These are phyloP conservation scores for Rhagoletis zephyria DNA, from an alignment of 1,140 invertebrate species.

Conservation along the genomic window DNA sequence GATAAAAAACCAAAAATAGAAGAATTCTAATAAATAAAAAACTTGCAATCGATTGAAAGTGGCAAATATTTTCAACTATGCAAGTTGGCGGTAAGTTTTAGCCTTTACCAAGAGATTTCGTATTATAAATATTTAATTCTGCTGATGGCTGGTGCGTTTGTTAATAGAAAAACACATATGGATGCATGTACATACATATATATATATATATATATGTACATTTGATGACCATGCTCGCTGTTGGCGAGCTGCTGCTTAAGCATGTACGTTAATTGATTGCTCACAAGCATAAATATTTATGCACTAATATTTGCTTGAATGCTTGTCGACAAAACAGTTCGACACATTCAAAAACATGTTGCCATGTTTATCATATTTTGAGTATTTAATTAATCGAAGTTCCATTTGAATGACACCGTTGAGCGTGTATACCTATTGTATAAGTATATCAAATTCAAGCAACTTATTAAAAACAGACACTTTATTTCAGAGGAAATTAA, in stretches of 20 bases:
- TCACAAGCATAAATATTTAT: neutral
- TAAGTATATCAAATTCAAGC: neutral
- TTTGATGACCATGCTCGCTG: neutral
- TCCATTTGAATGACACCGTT: neutral
- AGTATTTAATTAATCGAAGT: neutral
- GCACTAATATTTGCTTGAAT: neutral
- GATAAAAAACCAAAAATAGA: neutral
- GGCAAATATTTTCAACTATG: neutral
- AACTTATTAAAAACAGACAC: neutral
- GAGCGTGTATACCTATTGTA: neutral
- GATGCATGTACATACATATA: neutral
- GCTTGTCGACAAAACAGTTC: slow-evolving; percentile 7
- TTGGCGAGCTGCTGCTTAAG: neutral
- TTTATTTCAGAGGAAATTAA: slow-evolving; percentile 11
- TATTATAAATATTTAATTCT: too few species aligned
- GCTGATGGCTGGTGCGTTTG: too few species aligned
- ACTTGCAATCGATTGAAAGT: neutral
- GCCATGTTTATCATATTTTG: neutral
- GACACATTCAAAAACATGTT: neutral
- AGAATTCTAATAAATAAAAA: neutral
- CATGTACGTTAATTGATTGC: neutral
- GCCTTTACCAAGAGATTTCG: too few species aligned
- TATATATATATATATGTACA: neutral
- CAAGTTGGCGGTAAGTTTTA: neutral
- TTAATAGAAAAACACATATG: neutral